These are phyloP conservation scores for Clavelina lepadiformis DNA, from an alignment of 23 tunicate genomes.

Conservation along the genomic window DNA sequence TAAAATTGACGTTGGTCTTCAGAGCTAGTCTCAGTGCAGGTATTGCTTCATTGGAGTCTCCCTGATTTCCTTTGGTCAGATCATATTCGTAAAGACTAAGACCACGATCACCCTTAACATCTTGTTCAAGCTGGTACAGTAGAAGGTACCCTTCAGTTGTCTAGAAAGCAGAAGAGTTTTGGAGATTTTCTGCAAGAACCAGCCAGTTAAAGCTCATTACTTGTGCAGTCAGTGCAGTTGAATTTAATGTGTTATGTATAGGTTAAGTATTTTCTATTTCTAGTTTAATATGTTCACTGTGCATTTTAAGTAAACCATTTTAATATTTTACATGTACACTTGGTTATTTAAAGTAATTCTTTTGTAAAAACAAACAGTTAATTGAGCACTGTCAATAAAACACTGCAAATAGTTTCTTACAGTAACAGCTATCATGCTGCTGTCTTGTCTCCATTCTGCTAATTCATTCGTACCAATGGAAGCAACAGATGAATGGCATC, in stretches of 20 bases:
- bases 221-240: no score
- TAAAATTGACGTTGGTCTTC: conserved; percentile 56
- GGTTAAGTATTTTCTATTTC: no score
- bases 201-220: no score
- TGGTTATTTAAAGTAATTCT: no score
- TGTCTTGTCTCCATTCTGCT: conserved; percentile 96
- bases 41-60: conserved; percentile 77
- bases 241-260: no score
- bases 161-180: conserved; percentile 15
- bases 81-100: conserved; percentile 73
- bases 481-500: conserved; percentile 66
- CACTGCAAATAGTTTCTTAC: conserved; percentile 25
- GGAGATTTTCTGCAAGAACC: no score
- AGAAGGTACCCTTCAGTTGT: conserved; percentile 79
- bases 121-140: conserved; percentile 89
- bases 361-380: no score
- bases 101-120: conserved; percentile 84
- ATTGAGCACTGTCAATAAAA: neutral
- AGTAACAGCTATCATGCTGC: conserved; percentile 90
- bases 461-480: conserved; percentile 61
- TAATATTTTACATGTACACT: no score
- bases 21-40: conserved; percentile 84
- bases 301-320: no score
- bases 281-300: no score
- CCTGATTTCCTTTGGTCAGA: conserved; percentile 76